Conservation (phyloP, 1,140 invertebrate genomes). For the Scaptomyza pallida region DNA sequence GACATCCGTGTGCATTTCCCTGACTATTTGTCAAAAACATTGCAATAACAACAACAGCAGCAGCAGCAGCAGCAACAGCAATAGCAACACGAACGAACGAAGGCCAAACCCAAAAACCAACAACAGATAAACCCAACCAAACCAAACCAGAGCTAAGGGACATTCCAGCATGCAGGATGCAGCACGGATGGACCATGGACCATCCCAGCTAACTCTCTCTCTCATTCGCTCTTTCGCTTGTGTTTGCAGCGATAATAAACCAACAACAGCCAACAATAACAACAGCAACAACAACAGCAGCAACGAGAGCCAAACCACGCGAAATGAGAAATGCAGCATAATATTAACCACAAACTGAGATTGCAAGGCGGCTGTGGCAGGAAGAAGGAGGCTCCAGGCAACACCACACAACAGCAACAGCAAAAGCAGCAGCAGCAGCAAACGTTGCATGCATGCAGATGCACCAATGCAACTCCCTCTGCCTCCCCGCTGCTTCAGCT, state of each 20-base stretch:
- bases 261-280: constrained; percentile 46
- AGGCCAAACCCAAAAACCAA: constrained; percentile 67
- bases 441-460: constrained; percentile 30
- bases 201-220: too few species aligned
- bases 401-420: constrained; percentile 7
- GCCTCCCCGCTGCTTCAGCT: constrained; percentile 9
- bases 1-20: constrained; percentile 82
- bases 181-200: constrained; percentile 14
- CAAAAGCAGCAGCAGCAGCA: constrained; percentile 2
- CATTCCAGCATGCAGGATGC: constrained; percentile 36
- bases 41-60: constrained; percentile 80
- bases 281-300: constrained; percentile 39
- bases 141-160: constrained; percentile 39
- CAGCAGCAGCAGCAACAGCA: too few species aligned
- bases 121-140: constrained; percentile 69
- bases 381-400: constrained; percentile 9
- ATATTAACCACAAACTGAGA: constrained; percentile 82
- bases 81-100: too few species aligned
- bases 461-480: background rate
- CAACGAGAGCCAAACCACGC: constrained; percentile 56
- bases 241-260: constrained; percentile 78
- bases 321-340: constrained; percentile 82
- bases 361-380: constrained; percentile 49
- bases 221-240: constrained; percentile 7
- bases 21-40: constrained; percentile 82